phyloP scores from a whole-genome alignment of 2,888 invertebrate genomes.

The Muscina levida region DNA sequence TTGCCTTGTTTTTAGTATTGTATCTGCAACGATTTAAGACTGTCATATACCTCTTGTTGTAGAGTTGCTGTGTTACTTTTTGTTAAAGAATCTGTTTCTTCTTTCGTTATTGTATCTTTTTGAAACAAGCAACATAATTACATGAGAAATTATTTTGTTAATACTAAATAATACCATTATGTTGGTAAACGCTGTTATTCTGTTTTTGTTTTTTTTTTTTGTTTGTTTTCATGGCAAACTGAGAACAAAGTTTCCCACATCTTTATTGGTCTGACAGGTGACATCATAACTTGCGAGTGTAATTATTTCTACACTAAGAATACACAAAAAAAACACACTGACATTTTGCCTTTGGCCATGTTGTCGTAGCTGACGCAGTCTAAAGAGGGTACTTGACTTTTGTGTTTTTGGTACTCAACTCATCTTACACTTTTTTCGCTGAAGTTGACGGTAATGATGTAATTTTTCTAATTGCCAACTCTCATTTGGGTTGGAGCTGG shows the following conservation, averaged over 20 bases:
- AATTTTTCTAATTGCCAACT: too few relatives aligned
- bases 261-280: conserved; percentile 33
- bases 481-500: neutral
- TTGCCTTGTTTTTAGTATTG: too few relatives aligned
- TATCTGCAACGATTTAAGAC: too few relatives aligned
- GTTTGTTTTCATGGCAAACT: neutral
- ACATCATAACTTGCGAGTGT: conserved; percentile 43
- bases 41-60: neutral
- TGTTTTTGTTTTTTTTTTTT: neutral
- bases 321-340: too few relatives aligned
- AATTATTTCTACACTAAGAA: neutral
- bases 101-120: too few relatives aligned
- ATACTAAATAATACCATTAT: neutral
- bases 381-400: conserved; percentile 1
- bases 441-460: too few relatives aligned
- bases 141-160: conserved; percentile 15
- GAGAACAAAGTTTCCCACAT: conserved; percentile 21
- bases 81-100: too few relatives aligned
- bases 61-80: neutral
- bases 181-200: neutral
- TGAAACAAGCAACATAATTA: neutral
- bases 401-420: neutral
- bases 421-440: too few relatives aligned
- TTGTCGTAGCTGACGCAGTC: too few relatives aligned
- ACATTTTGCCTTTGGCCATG: too few relatives aligned